These are phyloP conservation scores for Drosophila pullipes DNA, from an alignment of 2,888 invertebrate genomes.

Conservation along the genomic window DNA sequence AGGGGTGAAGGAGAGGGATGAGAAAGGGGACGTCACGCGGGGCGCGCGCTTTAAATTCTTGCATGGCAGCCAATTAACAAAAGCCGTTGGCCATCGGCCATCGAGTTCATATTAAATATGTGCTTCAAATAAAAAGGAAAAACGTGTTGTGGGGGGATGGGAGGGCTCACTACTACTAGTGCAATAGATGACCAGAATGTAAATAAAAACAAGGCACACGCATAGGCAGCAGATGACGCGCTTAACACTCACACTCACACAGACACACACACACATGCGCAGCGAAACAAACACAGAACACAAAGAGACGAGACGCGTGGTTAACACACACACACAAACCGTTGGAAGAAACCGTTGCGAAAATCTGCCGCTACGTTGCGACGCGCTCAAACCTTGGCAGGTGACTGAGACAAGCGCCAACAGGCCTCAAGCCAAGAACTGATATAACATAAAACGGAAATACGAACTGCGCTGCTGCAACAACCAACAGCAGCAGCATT, in stretches of 20 bases:
- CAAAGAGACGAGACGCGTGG: slow-evolving; percentile 13
- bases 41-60: slow-evolving; percentile 75
- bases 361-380: slow-evolving; percentile 71
- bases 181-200: slow-evolving; percentile 35
- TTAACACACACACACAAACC: slow-evolving; percentile 38
- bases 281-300: slow-evolving; percentile 26
- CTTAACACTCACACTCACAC: slow-evolving; percentile 57
- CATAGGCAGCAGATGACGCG: slow-evolving; percentile 41
- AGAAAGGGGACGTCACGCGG: slow-evolving; percentile 53
- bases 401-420: slow-evolving; percentile 77
- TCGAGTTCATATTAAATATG: slow-evolving; percentile 48
- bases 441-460: slow-evolving; percentile 47
- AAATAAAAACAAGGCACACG: slow-evolving; percentile 64
- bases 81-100: slow-evolving; percentile 45
- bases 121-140: slow-evolving; percentile 34
- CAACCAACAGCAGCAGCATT: slow-evolving; percentile 19
- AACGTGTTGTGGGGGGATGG: slow-evolving; percentile 42
- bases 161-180: slow-evolving; percentile 6
- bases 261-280: slow-evolving; percentile 24
- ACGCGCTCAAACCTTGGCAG: slow-evolving; percentile 80
- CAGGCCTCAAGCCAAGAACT: slow-evolving; percentile 70
- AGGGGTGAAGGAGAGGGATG: not conserved
- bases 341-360: slow-evolving; percentile 44
- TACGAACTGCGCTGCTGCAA: slow-evolving; percentile 42
- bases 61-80: slow-evolving; percentile 59